A percentile compares a stretch with the other conserved stretches of the same genome.
Evolutionary conservation across 2,888 invertebrate species (phyloP).

Genomic region (Sphecodes monilicornis): DNA sequence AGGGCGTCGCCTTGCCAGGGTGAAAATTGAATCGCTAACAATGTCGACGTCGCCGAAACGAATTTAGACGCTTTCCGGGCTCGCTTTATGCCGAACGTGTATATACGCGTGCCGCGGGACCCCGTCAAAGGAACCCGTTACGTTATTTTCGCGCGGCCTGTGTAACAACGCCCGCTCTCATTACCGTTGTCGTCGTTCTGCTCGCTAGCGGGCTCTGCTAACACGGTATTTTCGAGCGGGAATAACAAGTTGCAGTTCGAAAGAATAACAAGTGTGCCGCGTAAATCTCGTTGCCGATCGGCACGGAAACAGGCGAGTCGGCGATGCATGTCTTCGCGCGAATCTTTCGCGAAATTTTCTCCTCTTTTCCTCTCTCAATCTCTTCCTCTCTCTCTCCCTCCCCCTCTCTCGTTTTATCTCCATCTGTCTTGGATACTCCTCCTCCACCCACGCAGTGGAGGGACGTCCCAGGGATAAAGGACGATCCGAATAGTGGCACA

Average conservation of each 20-base stretch:
- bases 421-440: background rate
- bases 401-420: conserved; percentile 5
- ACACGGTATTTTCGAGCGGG: conserved; percentile 13
- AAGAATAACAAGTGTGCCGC: conserved; percentile 51
- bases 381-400: background rate
- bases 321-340: background rate
- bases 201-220: background rate
- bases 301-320: conserved; percentile 12
- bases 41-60: background rate
- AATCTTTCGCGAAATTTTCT: conserved; percentile 53
- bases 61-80: conserved; percentile 10
- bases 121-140: conserved; percentile 25
- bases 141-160: background rate
- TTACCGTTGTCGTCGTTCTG: conserved; percentile 22
- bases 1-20: background rate
- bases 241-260: conserved; percentile 40
- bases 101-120: background rate
- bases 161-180: conserved; percentile 33
- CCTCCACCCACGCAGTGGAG: conserved; percentile 1
- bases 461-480: conserved; percentile 69
- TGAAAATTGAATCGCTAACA: conserved; percentile 24
- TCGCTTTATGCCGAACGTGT: conserved; percentile 6
- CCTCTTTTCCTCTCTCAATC: background rate
- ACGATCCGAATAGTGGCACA: conserved; percentile 77
- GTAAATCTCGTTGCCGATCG: conserved; percentile 26